phyloP scores from a whole-genome alignment of 2,113 vertebrate species.

The Cettia cetti region DNA sequence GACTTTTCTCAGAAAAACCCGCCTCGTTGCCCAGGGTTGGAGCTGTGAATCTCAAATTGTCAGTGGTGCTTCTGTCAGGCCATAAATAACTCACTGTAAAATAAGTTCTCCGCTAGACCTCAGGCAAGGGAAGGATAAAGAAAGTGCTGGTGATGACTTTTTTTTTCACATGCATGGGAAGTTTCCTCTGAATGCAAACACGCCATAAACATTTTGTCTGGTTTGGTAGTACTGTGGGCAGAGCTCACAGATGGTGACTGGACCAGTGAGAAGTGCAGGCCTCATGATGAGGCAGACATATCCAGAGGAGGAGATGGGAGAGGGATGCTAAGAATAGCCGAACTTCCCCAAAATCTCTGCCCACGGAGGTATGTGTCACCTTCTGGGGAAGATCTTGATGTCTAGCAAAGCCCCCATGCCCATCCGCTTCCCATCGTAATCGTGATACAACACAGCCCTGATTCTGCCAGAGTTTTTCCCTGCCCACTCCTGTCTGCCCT shows the following conservation, averaged over 20 bases:
- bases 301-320: neutral
- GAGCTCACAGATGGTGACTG: constrained; percentile 20
- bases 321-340: neutral
- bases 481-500: neutral
- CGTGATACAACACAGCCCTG: neutral
- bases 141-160: neutral
- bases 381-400: neutral
- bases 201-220: neutral
- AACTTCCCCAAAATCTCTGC: constrained; percentile 41
- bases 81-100: neutral
- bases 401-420: neutral
- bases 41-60: constrained; percentile 19
- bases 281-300: neutral
- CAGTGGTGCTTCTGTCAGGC: neutral
- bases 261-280: neutral
- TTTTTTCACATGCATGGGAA: neutral
- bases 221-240: neutral
- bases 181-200: neutral
- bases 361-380: constrained; percentile 15
- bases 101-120: neutral
- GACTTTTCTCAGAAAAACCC: neutral
- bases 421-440: neutral
- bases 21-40: neutral
- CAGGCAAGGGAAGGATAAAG: neutral
- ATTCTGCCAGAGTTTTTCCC: neutral